These are phyloP conservation scores for Anhinga anhinga DNA, from an alignment of 2,113 vertebrate genomes.

Conservation along the genomic window DNA sequence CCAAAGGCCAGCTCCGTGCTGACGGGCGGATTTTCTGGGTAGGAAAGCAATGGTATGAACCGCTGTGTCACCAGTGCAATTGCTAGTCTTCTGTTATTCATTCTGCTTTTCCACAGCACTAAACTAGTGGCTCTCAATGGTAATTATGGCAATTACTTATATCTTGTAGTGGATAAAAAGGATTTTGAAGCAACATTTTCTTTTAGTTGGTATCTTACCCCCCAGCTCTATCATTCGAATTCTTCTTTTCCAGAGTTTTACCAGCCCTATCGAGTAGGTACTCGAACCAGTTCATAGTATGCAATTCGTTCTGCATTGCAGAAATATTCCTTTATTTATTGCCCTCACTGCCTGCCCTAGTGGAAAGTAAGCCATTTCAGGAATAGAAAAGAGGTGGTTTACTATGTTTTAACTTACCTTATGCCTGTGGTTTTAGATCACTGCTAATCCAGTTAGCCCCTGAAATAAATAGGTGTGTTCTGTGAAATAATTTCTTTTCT, in stretches of 20 bases:
- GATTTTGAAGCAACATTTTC: not conserved
- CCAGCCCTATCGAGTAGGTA: not conserved
- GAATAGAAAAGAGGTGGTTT: not conserved
- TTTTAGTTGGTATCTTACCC: not conserved
- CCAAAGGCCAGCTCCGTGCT: not conserved
- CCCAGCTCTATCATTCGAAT: not conserved
- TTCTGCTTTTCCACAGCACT: not conserved
- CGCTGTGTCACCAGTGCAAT: not conserved
- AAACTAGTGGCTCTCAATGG: not conserved
- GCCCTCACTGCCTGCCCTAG: not conserved
- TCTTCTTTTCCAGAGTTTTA: not conserved
- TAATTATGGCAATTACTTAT: not conserved
- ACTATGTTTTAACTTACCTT: not conserved
- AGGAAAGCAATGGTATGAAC: not conserved
- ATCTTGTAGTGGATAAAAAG: not conserved
- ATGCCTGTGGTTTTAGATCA: not conserved
- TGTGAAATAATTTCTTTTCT: not conserved
- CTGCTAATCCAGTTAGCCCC: not conserved
- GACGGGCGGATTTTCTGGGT: not conserved
- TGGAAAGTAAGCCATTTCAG: not conserved
- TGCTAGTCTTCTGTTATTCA: not conserved
- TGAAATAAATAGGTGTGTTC: not conserved
- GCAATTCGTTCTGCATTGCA: not conserved
- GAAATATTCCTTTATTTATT: not conserved
- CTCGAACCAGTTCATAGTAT: not conserved